Evolutionary conservation across 2,113 vertebrate genomes (phyloP).

Genomic region (Pelecanoides urinatrix): DNA sequence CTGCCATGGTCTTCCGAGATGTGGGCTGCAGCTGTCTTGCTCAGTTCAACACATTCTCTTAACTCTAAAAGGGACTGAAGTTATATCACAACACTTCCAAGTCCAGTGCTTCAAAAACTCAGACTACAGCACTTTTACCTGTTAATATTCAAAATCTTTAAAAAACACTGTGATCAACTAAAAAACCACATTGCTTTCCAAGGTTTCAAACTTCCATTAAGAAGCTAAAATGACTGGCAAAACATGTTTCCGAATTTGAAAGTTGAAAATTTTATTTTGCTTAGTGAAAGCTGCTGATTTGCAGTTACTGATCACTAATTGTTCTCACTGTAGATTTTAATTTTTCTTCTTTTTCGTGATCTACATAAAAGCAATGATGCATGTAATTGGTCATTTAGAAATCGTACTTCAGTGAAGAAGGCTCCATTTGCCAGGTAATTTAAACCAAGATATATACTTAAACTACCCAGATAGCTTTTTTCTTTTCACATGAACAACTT

Average conservation of each 20-base stretch:
- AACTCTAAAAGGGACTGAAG: background rate
- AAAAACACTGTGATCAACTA: background rate
- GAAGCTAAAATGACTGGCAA: background rate
- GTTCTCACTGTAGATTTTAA: background rate
- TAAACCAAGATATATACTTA: background rate
- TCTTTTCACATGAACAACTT: background rate
- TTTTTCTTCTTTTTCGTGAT: background rate
- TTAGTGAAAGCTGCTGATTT: background rate
- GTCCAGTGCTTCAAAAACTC: background rate
- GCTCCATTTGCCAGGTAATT: background rate
- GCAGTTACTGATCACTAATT: background rate
- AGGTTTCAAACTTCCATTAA: background rate
- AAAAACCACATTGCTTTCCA: background rate
- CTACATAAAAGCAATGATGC: background rate
- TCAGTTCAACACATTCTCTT: background rate
- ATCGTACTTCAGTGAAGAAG: background rate
- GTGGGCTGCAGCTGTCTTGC: background rate
- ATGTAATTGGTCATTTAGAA: background rate
- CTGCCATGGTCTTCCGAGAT: background rate
- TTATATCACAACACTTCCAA: background rate
- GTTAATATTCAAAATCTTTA: background rate
- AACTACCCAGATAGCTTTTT: background rate
- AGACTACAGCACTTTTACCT: background rate
- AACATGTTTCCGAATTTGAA: background rate
- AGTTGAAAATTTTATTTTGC: background rate